Percentiles rank a stretch among this genome's conserved stretches.
Conservation (phyloP, 2,888 invertebrate genomes). For the Aradus depressus region DNA sequence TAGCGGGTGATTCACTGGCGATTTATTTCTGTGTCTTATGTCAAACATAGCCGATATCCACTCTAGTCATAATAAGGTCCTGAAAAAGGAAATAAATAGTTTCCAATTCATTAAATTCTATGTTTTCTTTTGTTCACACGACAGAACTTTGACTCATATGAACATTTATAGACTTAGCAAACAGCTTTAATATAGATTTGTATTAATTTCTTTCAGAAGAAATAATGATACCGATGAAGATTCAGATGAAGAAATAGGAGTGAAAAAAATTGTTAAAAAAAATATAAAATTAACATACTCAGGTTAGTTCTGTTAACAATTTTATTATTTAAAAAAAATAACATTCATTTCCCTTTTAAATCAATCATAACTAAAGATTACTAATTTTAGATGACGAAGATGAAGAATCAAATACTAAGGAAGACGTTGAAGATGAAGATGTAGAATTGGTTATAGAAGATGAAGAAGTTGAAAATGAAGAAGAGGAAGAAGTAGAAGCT, state of each 20-base stretch:
- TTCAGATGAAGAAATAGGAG: constrained; percentile 28
- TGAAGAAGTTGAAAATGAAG: constrained; percentile 10
- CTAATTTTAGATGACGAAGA: constrained; percentile 36
- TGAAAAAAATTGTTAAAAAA: constrained; percentile 31
- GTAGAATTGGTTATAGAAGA: constrained; percentile 17
- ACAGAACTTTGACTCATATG: too few relatives aligned
- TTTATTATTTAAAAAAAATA: neutral
- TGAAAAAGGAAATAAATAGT: too few relatives aligned
- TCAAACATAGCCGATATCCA: too few relatives aligned
- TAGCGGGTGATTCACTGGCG: too few relatives aligned
- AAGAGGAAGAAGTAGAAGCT: constrained; percentile 15
- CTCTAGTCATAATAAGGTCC: too few relatives aligned
- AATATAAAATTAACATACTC: constrained; percentile 41
- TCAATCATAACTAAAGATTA: neutral
- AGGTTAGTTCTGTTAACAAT: constrained; percentile 34
- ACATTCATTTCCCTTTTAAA: constrained; percentile 1
- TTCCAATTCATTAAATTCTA: too few relatives aligned
- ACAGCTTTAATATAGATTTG: too few relatives aligned
- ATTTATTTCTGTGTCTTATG: too few relatives aligned
- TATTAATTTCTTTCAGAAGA: too few relatives aligned
- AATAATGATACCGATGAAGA: constrained; percentile 37
- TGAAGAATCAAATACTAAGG: constrained; percentile 30
- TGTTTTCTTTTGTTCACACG: too few relatives aligned
- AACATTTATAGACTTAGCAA: too few relatives aligned
- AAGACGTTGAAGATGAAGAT: constrained; percentile 9